A percentile compares a stretch with the other conserved stretches of the same genome.
Evolutionary conservation across 2,113 vertebrate genomes (phyloP).

Genomic region (Aix galericulata): DNA sequence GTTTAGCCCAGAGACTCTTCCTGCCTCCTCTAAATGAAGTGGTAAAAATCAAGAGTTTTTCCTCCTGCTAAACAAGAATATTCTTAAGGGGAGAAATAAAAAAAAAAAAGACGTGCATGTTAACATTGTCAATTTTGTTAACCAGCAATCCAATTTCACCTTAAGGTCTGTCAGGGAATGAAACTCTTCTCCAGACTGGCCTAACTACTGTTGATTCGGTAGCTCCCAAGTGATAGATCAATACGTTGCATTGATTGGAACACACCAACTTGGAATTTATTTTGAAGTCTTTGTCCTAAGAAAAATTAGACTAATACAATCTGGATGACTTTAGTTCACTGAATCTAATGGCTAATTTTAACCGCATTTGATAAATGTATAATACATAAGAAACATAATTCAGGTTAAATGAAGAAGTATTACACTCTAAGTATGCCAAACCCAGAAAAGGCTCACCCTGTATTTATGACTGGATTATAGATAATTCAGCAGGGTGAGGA

Average conservation of each 20-base stretch:
- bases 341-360: not conserved
- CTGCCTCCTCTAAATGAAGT: not conserved
- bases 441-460: not conserved
- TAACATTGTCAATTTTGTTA: constrained; percentile 17
- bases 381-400: not conserved
- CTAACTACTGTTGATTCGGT: not conserved
- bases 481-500: not conserved
- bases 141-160: constrained; percentile 37
- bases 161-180: constrained; percentile 18
- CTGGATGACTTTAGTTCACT: not conserved
- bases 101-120: not conserved
- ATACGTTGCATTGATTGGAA: constrained; percentile 35
- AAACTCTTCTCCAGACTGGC: constrained; percentile 20
- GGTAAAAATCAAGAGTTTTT: not conserved
- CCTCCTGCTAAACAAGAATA: not conserved
- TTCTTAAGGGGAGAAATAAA: not conserved
- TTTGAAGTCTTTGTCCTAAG: not conserved
- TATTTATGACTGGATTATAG: not conserved
- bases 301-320: not conserved
- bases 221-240: constrained; percentile 11
- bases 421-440: not conserved
- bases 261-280: not conserved
- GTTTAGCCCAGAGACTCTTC: not conserved
- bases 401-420: not conserved
- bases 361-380: not conserved